Evolutionary conservation across 2,113 vertebrate genomes (phyloP), one percentile per base, ranked within the genome.

Genomic region (Platichthys stellatus): DNA sequence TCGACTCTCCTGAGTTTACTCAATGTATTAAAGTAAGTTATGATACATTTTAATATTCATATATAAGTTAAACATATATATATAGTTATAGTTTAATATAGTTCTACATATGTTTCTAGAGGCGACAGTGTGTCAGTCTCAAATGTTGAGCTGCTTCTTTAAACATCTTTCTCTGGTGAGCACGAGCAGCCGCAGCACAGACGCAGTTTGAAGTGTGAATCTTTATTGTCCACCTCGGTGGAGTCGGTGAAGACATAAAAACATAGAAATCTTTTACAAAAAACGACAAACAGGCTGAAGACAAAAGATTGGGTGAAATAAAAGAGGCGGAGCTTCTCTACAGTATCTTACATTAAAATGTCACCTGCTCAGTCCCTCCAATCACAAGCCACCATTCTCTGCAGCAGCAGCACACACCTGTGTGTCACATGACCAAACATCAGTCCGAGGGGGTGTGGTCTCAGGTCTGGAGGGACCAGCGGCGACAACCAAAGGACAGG

Each of bases 211-310:
- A 87, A 84, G 66, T 60, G 84, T 88, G 68, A 86, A 88, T 83
- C 85, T 91, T 91, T 89, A 91, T 90, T 91, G 82, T 86, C 70
- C 83, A 86, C 78, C 79, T 88, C 76, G 28, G 81, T 74, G 72
- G 71, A 61, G 38, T 63, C 65, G 71, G 85, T 90, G 87, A 86
- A 83, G 80, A 91, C 86, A 90, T 83, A 86, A 84, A 81, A 83
- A 91, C 90, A 82, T 90, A 92, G 88, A 92, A 90, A 92, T 92
- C 84, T 88, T 63, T 84, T 90, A 90, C 82, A 90, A 91, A 84
- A 86, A 82, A 62, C 47, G 67, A 74, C 69, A 67, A 59, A 78
- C 45, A 4, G 63, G 10, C 69, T 62, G 81, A 26, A 45, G 82
- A 87, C 62, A 24, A 83, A 74, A 76, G 71, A 49, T 56, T 67